phyloP scores from a whole-genome alignment of 1,140 invertebrate species.

The Triops longicaudatus region DNA sequence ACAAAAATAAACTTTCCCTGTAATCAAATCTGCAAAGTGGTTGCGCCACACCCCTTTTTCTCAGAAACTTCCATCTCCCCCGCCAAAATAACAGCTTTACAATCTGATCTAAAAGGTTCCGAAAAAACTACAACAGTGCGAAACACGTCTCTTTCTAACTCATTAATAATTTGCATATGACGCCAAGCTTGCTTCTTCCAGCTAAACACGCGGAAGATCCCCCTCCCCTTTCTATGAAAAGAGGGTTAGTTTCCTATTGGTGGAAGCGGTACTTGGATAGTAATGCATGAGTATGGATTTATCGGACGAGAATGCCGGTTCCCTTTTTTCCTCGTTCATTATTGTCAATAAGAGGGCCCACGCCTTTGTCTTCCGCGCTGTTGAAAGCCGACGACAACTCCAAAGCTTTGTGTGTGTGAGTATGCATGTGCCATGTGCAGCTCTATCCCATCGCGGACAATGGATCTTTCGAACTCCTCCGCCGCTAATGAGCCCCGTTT shows the following conservation, averaged over 20 bases:
- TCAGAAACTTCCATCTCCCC: background rate
- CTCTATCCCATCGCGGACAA: background rate
- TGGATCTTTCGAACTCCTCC: background rate
- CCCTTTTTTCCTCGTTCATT: background rate
- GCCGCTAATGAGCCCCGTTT: background rate
- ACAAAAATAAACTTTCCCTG: background rate
- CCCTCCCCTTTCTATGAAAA: too few species aligned
- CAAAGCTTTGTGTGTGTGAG: background rate
- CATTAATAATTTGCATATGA: too few species aligned
- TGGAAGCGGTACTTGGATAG: background rate
- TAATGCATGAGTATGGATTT: background rate
- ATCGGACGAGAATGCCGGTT: background rate
- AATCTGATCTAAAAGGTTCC: too few species aligned
- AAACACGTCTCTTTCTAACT: too few species aligned
- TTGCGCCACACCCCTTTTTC: background rate
- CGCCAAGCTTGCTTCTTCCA: too few species aligned
- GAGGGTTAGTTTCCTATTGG: too few species aligned
- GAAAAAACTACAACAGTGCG: too few species aligned
- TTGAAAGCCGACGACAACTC: background rate
- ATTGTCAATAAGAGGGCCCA: slow-evolving; percentile 4
- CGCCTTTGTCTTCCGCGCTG: background rate
- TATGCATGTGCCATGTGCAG: background rate
- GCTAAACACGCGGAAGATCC: too few species aligned
- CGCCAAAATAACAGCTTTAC: too few species aligned
- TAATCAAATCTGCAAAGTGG: background rate